Base-by-base conservation (phyloP, 2,888 invertebrate genomes). In the Cheilosia impressa region DNA sequence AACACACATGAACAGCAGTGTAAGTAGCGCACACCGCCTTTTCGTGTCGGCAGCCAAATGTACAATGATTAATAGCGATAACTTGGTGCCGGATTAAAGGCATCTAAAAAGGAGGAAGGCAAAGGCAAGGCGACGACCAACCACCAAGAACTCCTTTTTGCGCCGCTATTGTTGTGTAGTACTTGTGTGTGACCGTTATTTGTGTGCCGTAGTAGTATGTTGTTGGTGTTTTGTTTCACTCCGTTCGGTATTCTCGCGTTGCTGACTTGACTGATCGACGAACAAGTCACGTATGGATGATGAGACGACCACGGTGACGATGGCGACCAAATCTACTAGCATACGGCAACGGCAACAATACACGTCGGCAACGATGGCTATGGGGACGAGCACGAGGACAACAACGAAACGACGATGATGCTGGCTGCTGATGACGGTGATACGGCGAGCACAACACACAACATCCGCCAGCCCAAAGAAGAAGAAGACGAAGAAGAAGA, bases 51-150 rank as follows among this genome's bases (percentile, higher is more conserved):
- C 92, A 91, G 91, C 89, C 89, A 91, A 91, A 90, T 89, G 91
- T 90, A 90, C 91, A 91, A 91, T 91, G 92, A 91, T 91, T 91
- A 91, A 91, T 91, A 91, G 90, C 89, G 76, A 85, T 81, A 76
- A 85, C 85, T 85, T 85, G 85, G 85, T 85, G 85, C 81, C 76
- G 85, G 85, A 85, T 85, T 81, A 77, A 81, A 85, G 85, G 85
- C 81, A 85, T 85, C 85, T 77, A 81, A 77, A 85, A 76, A 81
- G 75, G 76, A 81, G 77, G 75, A 72, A 72, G 72, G 65, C 55
- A 75, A 71, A 55, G 69, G 68, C 57, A 84, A 52, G 75, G 62
- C 65, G 50, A 50, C 52, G 63, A 76, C 79, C 85, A 85, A 85
- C 85, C 85, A 85, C 85, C 85, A 81, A 84, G 65, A 76, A 85